Evolutionary conservation across 2,113 vertebrate species (phyloP).

Genomic region (Leptosomus discolor): DNA sequence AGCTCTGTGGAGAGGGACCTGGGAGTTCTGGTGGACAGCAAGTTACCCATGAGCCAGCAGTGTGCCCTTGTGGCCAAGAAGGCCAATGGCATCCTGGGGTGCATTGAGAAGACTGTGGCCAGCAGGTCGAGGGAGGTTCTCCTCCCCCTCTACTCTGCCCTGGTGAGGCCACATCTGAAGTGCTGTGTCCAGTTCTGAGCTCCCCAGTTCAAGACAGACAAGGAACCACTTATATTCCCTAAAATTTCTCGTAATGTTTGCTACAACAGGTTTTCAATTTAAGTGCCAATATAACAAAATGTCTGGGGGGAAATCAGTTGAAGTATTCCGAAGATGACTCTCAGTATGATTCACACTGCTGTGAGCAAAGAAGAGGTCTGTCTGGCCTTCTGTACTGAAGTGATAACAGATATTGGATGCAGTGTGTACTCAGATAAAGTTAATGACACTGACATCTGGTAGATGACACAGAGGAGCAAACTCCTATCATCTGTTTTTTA

Average conservation of each 20-base stretch:
- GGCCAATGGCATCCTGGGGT: no score
- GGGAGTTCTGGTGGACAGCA: no score
- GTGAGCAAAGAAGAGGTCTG: slow-evolving; percentile 35
- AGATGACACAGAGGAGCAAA: slow-evolving; percentile 37
- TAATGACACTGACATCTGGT: slow-evolving; percentile 46
- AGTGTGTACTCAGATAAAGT: slow-evolving; percentile 46
- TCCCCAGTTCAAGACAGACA: no score
- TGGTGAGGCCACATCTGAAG: no score
- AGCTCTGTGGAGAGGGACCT: no score
- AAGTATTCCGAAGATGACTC: slow-evolving; percentile 38
- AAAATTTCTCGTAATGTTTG: slow-evolving; percentile 13
- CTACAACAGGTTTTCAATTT: slow-evolving; percentile 3
- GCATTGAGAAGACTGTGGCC: no score
- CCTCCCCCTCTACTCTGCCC: no score
- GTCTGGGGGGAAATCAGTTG: slow-evolving; percentile 30
- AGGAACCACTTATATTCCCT: not conserved
- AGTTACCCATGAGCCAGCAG: no score
- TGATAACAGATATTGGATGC: slow-evolving; percentile 49
- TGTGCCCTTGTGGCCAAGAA: no score
- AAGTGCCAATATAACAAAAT: slow-evolving; percentile 34
- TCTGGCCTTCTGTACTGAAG: slow-evolving; percentile 31
- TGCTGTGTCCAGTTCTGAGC: no score
- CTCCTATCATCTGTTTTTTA: slow-evolving; percentile 40
- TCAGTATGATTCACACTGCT: slow-evolving; percentile 37
- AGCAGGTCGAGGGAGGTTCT: no score